Conservation (phyloP, 2,888 invertebrate species). For the Epirrhoe alternata region DNA sequence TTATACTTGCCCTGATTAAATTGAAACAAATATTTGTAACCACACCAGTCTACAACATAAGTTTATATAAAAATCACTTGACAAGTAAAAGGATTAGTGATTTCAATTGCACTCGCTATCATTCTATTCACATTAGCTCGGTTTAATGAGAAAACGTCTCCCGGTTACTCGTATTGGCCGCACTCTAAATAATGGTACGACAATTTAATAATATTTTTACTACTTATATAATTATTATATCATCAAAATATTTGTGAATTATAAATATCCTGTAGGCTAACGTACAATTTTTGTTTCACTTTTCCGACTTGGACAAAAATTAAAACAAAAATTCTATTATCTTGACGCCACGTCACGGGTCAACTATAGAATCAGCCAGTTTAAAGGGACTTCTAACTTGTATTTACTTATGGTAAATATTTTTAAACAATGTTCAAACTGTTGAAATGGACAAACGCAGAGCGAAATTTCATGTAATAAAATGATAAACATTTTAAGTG, state of each 20-base stretch:
- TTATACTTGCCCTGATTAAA: background rate
- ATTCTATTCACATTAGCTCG: constrained; percentile 74
- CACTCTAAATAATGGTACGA: constrained; percentile 51
- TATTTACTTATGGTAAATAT: too few relatives aligned
- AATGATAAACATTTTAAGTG: constrained; percentile 1
- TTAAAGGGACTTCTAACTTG: too few relatives aligned
- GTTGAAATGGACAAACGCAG: too few relatives aligned
- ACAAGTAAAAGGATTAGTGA: constrained; percentile 66
- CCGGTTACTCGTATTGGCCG: constrained; percentile 44
- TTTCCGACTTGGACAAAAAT: too few relatives aligned
- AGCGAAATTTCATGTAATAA: background rate
- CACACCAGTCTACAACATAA: background rate
- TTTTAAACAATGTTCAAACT: too few relatives aligned
- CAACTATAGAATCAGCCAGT: too few relatives aligned
- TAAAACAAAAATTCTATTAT: too few relatives aligned
- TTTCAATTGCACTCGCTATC: constrained; percentile 66
- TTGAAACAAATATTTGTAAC: background rate
- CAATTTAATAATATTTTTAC: background rate
- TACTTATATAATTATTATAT: background rate
- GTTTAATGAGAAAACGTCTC: constrained; percentile 65
- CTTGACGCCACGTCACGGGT: too few relatives aligned
- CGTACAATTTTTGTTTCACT: too few relatives aligned
- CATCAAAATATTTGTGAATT: background rate
- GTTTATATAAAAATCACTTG: constrained; percentile 47
- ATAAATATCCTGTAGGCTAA: background rate